A percentile compares a stretch with the other conserved stretches of the same genome.
Conservation (phyloP, 2,797 vertebrate species). For the Cirrhinus molitorella region DNA sequence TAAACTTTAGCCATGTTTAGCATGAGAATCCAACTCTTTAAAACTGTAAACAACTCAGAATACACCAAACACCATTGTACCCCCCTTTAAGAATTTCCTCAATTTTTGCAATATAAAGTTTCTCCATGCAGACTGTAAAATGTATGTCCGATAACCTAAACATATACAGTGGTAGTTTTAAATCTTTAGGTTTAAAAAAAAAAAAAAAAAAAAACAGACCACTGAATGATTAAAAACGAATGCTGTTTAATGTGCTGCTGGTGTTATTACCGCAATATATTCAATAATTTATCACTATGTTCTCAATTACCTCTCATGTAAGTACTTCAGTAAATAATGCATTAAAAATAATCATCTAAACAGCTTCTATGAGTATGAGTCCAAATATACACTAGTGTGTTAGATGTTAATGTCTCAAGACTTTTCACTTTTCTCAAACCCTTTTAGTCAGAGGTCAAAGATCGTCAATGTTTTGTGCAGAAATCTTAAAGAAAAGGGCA, state of each 20-base stretch:
- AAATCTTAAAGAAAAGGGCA: slow-evolving; percentile 10
- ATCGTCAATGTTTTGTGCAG: neutral
- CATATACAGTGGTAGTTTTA: neutral
- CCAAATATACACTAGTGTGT: too few relatives aligned
- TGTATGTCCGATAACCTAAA: neutral
- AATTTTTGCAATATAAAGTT: neutral
- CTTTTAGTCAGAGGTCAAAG: slow-evolving; percentile 2
- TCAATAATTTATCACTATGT: neutral
- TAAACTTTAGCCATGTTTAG: too few relatives aligned
- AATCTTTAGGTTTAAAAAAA: neutral
- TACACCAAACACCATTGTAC: too few relatives aligned
- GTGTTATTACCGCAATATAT: neutral
- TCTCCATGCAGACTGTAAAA: neutral
- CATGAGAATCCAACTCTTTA: too few relatives aligned
- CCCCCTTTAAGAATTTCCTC: too few relatives aligned
- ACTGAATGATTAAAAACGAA: neutral
- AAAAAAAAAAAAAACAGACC: too few relatives aligned
- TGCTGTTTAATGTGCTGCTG: neutral
- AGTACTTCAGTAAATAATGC: neutral
- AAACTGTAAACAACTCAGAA: too few relatives aligned
- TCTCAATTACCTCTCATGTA: neutral
- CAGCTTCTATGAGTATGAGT: neutral
- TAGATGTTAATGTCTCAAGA: neutral
- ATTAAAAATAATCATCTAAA: neutral
- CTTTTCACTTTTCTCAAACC: neutral